Base-by-base conservation (phyloP, 2,113 vertebrate species). In the Brachyhypopomus occidentalis region DNA sequence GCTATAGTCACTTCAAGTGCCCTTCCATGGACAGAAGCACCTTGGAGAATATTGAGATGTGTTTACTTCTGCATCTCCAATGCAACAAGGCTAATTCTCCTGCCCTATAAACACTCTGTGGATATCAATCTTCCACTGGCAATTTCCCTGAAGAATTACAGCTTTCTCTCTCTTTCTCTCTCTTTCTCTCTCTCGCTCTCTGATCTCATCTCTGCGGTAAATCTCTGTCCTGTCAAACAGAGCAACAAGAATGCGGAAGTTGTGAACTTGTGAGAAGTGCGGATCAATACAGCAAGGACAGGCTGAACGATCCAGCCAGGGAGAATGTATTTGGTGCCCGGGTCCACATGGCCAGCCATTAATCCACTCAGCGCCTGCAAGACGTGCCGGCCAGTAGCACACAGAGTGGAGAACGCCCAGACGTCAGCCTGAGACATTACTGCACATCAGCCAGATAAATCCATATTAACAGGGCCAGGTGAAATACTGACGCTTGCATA, bases 251-350 rank as follows among this genome's bases (percentile, higher is more conserved):
- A 91, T 88, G 85, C 82, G 88, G 90, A 93, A 93, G 91, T 91
- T 91, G 89, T 92, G 91, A 92, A 92, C 92, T 91, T 91, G 89
- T 88, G 89, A 92, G 88, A 84, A 87, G 88, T n/a, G 87, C 83
- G 25, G 91, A 94, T 93, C 92, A 89, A 94, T 94, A 93, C 89
- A 88, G 91, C 92, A 91, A 93, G 91, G 91, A 92, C 92, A 90
- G 89, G 81, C 89, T 86, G 83, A 92, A 87, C 86, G 88, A 92
- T 91, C 90, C 80, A 66, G 87, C 90, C 83, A 79, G 87, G 89
- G 90, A 90, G 89, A 86, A 89, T 87, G 88, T 84, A 66, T 91
- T 86, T 88, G 88, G 88, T 86, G 87, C 87, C 78, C 87, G 48
- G 34, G 89, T 89, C 85, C 90, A 87, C 87, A 90, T 82, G 22